A percentile compares a stretch with the other conserved stretches of the same genome.
These are phyloP conservation scores for Eupithecia tripunctaria DNA, from an alignment of 2,888 invertebrate species.

Conservation along the genomic window DNA sequence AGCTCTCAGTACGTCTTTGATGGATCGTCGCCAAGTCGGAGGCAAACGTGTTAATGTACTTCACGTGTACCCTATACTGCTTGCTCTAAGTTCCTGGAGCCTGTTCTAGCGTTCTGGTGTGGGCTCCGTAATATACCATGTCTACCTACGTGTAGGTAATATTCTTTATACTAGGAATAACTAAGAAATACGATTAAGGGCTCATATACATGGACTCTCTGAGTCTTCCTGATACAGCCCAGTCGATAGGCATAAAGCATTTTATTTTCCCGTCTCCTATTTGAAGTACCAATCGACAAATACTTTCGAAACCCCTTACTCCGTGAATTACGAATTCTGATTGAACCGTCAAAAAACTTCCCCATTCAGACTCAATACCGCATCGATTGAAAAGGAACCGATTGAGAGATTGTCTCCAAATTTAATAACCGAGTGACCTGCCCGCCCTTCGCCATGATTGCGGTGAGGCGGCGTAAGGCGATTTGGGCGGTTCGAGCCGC, in stretches of 20 bases:
- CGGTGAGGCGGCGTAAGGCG: conserved; percentile 28
- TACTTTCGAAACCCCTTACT: conserved; percentile 3
- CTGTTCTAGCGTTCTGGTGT: background rate
- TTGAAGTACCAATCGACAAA: background rate
- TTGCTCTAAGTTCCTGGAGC: conserved; percentile 5
- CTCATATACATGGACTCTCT: background rate
- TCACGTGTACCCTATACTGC: conserved; percentile 17
- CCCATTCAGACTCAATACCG: conserved; percentile 8
- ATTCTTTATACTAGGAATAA: background rate
- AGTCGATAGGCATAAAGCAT: background rate
- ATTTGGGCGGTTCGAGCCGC: conserved; percentile 22
- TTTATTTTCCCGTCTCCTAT: background rate
- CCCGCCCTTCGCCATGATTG: conserved; percentile 26
- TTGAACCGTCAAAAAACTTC: conserved; percentile 13
- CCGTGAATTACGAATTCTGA: conserved; percentile 13
- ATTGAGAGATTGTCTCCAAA: conserved; percentile 69
- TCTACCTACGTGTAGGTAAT: background rate
- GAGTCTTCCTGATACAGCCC: background rate
- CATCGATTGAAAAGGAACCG: conserved; percentile 43
- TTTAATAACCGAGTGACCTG: conserved; percentile 75
- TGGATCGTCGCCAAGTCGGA: conserved; percentile 30
- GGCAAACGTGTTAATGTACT: conserved; percentile 28
- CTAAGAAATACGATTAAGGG: background rate
- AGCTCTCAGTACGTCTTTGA: conserved; percentile 5
- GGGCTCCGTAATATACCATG: background rate